phyloP scores from a whole-genome alignment of 2,113 vertebrate species.

The Jacana jacana region DNA sequence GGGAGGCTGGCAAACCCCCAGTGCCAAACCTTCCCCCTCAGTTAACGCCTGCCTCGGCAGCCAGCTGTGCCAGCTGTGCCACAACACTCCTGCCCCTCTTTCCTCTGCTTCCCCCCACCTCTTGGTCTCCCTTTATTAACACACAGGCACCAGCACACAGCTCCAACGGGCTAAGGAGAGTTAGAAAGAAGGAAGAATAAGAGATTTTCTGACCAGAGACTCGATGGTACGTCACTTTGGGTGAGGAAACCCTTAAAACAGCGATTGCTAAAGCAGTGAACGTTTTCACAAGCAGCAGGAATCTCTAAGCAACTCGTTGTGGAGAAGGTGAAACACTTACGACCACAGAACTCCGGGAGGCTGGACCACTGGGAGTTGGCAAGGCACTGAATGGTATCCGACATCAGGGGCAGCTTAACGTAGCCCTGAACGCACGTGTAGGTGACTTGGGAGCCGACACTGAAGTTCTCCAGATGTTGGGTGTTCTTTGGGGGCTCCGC shows the following conservation, averaged over 20 bases:
- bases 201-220: background rate
- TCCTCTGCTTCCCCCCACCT: background rate
- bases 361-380: background rate
- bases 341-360: background rate
- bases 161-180: background rate
- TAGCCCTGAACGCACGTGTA: rapidly evolving
- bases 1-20: background rate
- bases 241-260: background rate
- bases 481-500: rapidly evolving
- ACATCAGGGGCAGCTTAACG: background rate
- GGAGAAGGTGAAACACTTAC: background rate
- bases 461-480: background rate
- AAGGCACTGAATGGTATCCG: background rate
- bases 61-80: background rate
- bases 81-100: rapidly evolving
- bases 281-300: rapidly evolving
- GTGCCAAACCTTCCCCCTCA: background rate
- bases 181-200: rapidly evolving
- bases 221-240: rapidly evolving
- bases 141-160: rapidly evolving
- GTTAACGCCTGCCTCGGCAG: background rate
- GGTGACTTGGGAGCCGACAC: background rate
- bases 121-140: rapidly evolving
- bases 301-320: rapidly evolving
- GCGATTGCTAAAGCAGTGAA: background rate